Conservation (phyloP, 1,140 invertebrate species). For the Capitella teleta region DNA sequence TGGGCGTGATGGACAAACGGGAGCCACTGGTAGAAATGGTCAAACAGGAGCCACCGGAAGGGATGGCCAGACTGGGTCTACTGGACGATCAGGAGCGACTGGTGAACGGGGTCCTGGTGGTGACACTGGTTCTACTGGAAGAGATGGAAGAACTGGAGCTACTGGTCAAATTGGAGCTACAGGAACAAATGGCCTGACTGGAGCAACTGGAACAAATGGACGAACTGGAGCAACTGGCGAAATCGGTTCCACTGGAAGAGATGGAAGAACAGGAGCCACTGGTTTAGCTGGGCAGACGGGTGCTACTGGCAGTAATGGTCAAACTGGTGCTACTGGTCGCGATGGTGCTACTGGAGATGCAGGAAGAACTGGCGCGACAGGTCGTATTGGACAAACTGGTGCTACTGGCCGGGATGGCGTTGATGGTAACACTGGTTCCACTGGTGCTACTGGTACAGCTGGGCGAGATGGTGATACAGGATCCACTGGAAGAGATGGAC, state of each 20-base stretch:
- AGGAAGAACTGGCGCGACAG: not conserved
- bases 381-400: not conserved
- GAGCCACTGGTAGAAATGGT: not conserved
- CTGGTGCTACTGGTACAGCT: not conserved
- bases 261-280: not conserved
- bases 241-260: not conserved
- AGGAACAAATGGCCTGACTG: not conserved
- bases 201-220: not conserved
- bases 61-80: not conserved
- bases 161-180: not conserved
- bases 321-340: not conserved
- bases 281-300: not conserved
- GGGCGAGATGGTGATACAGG: not conserved
- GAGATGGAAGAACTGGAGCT: not conserved
- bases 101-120: not conserved
- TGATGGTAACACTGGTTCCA: not conserved
- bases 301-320: not conserved
- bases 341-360: not conserved
- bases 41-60: not conserved
- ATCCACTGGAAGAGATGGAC: not conserved
- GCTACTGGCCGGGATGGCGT: not conserved
- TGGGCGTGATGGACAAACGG: not conserved
- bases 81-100: not conserved
- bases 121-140: not conserved
- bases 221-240: not conserved